phyloP scores from a whole-genome alignment of 2,797 vertebrate species.

The Leuciscus waleckii region DNA sequence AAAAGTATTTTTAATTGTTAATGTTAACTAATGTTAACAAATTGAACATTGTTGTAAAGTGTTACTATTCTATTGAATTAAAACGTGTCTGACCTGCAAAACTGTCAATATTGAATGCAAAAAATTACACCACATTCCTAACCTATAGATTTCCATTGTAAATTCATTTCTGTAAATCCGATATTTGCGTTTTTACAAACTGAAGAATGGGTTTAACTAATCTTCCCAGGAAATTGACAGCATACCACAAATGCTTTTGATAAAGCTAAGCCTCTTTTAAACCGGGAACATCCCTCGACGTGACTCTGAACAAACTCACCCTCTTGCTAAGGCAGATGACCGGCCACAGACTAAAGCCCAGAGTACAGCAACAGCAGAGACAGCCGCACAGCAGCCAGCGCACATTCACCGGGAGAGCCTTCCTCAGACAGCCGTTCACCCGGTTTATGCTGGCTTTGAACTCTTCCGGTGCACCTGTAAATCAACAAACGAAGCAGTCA shows the following conservation, averaged over 20 bases:
- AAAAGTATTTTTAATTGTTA: no score
- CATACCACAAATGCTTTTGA: neutral
- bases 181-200: neutral
- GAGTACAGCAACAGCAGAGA: conserved; percentile 97
- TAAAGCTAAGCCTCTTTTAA: neutral
- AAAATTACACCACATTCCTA: neutral
- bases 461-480: conserved; percentile 95
- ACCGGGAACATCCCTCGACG: neutral
- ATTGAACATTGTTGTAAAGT: neutral
- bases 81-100: neutral
- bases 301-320: conserved; percentile 78
- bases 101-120: neutral
- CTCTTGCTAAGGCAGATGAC: conserved; percentile 99
- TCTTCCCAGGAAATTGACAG: neutral
- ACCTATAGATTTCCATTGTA: neutral
- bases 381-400: conserved; percentile 98
- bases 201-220: neutral
- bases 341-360: conserved; percentile 99
- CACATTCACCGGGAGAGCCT: conserved; percentile 96
- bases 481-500: neutral
- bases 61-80: neutral
- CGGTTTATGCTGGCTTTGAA: conserved; percentile 97
- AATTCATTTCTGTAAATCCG: neutral
- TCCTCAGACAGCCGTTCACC: conserved; percentile 95
- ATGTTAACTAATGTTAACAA: no score